These are phyloP conservation scores for Saturnia pavonia DNA, from an alignment of 2,888 invertebrate genomes.

Conservation along the genomic window DNA sequence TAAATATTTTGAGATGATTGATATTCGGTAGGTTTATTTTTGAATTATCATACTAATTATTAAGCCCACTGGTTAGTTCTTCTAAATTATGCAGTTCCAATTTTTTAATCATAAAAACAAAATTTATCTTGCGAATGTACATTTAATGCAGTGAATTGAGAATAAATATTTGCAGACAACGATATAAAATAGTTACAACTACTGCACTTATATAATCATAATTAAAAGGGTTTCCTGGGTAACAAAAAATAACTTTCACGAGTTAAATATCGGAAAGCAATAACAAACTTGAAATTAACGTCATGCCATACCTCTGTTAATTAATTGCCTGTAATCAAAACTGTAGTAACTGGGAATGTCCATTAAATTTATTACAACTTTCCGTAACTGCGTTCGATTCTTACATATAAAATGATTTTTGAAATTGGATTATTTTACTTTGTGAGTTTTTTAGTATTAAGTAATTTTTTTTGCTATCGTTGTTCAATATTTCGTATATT, in stretches of 20 bases:
- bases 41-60: no score
- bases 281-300: constrained; percentile 17
- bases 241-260: neutral
- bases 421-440: constrained; percentile 6
- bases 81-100: no score
- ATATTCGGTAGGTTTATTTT: no score
- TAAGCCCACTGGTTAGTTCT: no score
- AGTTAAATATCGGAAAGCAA: constrained; percentile 11
- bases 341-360: constrained; percentile 17
- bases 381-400: neutral
- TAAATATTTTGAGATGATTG: no score
- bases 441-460: constrained; percentile 7
- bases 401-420: constrained; percentile 5
- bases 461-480: neutral
- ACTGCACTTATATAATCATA: neutral
- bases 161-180: neutral
- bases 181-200: neutral
- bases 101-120: no score
- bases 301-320: constrained; percentile 21
- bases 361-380: constrained; percentile 28
- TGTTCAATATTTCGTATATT: no score
- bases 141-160: no score
- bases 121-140: no score
- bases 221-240: constrained; percentile 1
- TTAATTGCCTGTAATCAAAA: constrained; percentile 29